phyloP scores from a whole-genome alignment of 2,113 vertebrate genomes.

The Oncorhynchus mykiss region DNA sequence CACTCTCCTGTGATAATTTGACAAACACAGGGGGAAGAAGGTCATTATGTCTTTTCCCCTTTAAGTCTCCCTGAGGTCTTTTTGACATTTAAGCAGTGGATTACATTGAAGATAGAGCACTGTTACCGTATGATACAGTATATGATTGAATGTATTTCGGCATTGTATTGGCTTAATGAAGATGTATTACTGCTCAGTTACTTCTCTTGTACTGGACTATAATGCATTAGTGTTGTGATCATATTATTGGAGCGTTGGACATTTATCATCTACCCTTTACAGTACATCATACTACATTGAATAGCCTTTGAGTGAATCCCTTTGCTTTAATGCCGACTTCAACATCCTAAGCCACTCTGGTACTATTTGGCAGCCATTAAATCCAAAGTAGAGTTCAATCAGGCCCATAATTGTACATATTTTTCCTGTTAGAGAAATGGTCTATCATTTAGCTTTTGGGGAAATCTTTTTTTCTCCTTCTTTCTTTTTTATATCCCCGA shows the following conservation, averaged over 20 bases:
- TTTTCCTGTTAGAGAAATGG: constrained; percentile 57
- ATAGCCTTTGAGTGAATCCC: constrained; percentile 8
- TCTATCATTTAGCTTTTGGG: constrained; percentile 68
- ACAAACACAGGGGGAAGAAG: constrained; percentile 66
- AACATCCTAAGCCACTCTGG: constrained; percentile 34
- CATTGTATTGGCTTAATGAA: not conserved
- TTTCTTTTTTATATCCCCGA: constrained; percentile 18
- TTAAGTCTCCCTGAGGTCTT: not conserved
- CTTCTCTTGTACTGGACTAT: constrained; percentile 6
- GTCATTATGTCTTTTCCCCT: constrained; percentile 54
- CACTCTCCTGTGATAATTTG: constrained; percentile 47
- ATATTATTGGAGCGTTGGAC: constrained; percentile 1
- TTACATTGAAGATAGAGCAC: not conserved
- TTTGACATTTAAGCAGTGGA: not conserved
- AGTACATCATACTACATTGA: constrained; percentile 15
- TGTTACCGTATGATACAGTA: not conserved
- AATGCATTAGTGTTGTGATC: constrained; percentile 21
- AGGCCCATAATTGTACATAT: constrained; percentile 63
- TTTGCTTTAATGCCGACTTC: constrained; percentile 31
- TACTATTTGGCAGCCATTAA: constrained; percentile 62
- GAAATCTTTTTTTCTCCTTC: constrained; percentile 61
- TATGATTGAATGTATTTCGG: not conserved
- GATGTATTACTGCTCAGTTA: not conserved
- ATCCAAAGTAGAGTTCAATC: constrained; percentile 64
- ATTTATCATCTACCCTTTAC: not conserved